A percentile compares a stretch with the other conserved stretches of the same genome.
phyloP scores from a whole-genome alignment of 2,113 vertebrate species.

The Triplophysa siluroides region DNA sequence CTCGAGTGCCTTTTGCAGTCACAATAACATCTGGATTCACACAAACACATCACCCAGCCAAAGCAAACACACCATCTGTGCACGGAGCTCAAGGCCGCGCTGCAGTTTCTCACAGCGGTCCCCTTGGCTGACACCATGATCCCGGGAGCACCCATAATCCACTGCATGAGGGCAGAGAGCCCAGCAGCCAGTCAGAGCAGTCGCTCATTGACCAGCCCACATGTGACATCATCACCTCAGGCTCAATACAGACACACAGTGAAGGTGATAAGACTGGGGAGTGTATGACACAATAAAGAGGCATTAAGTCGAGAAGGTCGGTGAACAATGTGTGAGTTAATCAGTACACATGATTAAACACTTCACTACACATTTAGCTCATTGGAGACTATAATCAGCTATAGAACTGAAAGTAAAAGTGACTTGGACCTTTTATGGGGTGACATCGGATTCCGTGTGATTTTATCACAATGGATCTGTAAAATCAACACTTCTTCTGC shows the following conservation, averaged over 20 bases:
- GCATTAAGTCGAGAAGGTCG: background rate
- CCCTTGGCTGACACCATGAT: constrained; percentile 54
- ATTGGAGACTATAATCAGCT: background rate
- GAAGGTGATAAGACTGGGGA: constrained; percentile 31
- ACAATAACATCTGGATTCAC: constrained; percentile 48
- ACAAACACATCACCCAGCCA: constrained; percentile 30
- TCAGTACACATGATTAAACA: constrained; percentile 9
- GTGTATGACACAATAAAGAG: constrained; percentile 3
- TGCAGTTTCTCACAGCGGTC: constrained; percentile 60
- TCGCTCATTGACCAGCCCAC: constrained; percentile 43
- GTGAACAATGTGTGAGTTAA: constrained; percentile 30
- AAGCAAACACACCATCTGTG: constrained; percentile 31
- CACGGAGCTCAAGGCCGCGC: constrained; percentile 26
- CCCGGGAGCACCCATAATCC: constrained; percentile 58
- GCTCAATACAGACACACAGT: constrained; percentile 48
- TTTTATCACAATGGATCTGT: background rate
- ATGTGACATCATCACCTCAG: constrained; percentile 57
- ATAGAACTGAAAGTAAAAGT: background rate
- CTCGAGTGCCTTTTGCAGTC: constrained; percentile 38
- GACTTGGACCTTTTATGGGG: background rate
- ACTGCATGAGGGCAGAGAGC: constrained; percentile 52
- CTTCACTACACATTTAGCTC: background rate
- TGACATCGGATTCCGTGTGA: background rate
- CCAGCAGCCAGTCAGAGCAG: constrained; percentile 46
- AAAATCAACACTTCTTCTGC: background rate